A percentile compares a stretch with the other conserved stretches of the same genome.
Evolutionary conservation across 2,888 invertebrate species (phyloP).

Genomic region (Netelia melanura): DNA sequence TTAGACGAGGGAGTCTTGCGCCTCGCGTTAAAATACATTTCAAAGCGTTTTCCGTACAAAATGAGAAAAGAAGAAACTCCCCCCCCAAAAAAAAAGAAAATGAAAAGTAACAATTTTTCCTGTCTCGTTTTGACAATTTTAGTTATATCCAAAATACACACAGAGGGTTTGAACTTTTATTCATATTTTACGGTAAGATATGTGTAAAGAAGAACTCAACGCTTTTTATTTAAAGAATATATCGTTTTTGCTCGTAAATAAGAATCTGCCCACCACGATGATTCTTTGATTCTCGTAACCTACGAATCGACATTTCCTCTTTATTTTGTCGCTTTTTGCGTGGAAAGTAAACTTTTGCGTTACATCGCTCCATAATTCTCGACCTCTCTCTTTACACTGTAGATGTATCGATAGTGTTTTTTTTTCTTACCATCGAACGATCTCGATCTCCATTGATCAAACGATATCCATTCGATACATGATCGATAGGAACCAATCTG

Average conservation of each 20-base stretch:
- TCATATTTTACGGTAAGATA: too few relatives aligned
- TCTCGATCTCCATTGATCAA: too few relatives aligned
- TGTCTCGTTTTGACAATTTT: background rate
- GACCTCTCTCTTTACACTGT: background rate
- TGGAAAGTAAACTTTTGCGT: background rate
- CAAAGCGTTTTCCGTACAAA: conserved; percentile 20
- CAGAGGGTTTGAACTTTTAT: background rate
- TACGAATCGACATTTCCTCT: background rate
- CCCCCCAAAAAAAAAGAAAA: background rate
- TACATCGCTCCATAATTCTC: background rate
- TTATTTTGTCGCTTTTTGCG: background rate
- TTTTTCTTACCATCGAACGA: background rate
- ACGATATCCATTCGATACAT: too few relatives aligned
- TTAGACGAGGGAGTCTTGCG: conserved; percentile 1
- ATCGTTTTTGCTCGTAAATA: too few relatives aligned
- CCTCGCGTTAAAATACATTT: conserved; percentile 40
- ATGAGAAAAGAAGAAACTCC: background rate
- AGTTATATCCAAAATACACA: background rate
- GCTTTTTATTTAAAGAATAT: too few relatives aligned
- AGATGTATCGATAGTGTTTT: background rate
- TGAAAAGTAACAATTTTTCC: background rate
- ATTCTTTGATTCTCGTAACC: conserved; percentile 5
- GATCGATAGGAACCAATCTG: background rate
- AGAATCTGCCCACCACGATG: background rate
- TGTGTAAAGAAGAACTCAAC: too few relatives aligned